Base-by-base conservation (phyloP, 2,888 invertebrate species). In the Hirtodrosophila trivittata region DNA sequence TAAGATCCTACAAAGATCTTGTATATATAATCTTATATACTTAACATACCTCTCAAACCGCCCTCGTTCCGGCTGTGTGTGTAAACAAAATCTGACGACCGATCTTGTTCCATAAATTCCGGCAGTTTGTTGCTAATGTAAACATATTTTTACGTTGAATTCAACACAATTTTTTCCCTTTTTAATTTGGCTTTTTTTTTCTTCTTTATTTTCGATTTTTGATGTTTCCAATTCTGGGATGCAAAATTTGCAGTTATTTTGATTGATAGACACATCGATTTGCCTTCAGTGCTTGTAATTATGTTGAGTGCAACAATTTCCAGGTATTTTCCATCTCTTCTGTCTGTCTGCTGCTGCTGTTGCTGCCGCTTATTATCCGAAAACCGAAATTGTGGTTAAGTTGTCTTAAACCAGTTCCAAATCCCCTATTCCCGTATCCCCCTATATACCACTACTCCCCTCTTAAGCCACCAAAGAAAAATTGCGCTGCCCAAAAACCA, bases 401-500 rank as follows among this genome's bases (percentile, higher is more conserved):
- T 14, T 45, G 49, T 10, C 21, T 42, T 41, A 72, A 80, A 80
- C 82, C 75, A 71, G 78, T 84, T 74, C 82, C 75, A 71, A 85
- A 81, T 74, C 41, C 38, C 51, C 41, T 28, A 0, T n/a, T 1
- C 32, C 9, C 9, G 9, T 21, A 5, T 28, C 12, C 8, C 39
- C 41, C 5, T n/a, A n/a, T 7, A n/a, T 21, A 5, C 18, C 18
- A 21, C 18, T 3, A 21, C 18, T 18, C 12, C 25, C n/a, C 41
- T 30, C 26, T 14, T 9, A 18, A 30, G n/a, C 10, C 16, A 7
- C 7, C 13, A 65, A 21, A 21, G 18, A 47, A 38, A 72, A 75
- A 68, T 76, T 76, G 73, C 73, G 63, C 59, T 76, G 49, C 45
- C 72, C 62, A 74, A 66, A 77, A 72, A 78, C 77, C 75, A 75